Evolutionary conservation across 2,797 vertebrate genomes (phyloP).

Genomic region (Anas acuta): DNA sequence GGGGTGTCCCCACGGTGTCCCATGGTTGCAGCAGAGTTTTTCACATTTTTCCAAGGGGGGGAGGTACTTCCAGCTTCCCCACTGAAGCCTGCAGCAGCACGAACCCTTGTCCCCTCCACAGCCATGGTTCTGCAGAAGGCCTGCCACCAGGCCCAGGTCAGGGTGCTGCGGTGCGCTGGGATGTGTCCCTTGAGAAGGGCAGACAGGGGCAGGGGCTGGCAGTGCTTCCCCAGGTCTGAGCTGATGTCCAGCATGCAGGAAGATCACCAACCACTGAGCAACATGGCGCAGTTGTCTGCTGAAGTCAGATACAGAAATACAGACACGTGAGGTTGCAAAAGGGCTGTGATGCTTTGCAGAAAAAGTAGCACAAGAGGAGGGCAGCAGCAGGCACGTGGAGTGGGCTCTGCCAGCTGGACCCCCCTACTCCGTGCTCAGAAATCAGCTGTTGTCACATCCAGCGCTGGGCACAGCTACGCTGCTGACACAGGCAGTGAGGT

Average conservation of each 20-base stretch:
- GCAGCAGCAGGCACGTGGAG: background rate
- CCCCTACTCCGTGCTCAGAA: fast-evolving
- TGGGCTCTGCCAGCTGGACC: background rate
- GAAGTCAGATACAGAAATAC: background rate
- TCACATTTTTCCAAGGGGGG: background rate
- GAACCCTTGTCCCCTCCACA: background rate
- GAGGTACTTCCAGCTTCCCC: background rate
- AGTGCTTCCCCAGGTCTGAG: background rate
- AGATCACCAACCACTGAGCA: background rate
- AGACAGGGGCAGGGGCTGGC: background rate
- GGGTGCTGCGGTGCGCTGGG: background rate
- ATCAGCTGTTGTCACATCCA: background rate
- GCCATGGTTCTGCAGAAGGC: background rate
- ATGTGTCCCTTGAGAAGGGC: background rate
- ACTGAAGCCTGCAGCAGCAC: fast-evolving
- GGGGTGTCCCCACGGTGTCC: background rate
- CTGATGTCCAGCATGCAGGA: fast-evolving
- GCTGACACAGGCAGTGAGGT: background rate
- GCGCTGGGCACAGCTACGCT: background rate
- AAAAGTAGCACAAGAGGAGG: fast-evolving
- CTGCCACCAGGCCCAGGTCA: background rate
- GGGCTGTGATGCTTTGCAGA: background rate
- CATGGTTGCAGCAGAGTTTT: fast-evolving
- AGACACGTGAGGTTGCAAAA: fast-evolving
- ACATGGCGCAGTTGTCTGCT: background rate